A percentile compares a stretch with the other conserved stretches of the same genome.
phyloP scores from a whole-genome alignment of 2,113 vertebrate genomes.

The Gavia stellata region DNA sequence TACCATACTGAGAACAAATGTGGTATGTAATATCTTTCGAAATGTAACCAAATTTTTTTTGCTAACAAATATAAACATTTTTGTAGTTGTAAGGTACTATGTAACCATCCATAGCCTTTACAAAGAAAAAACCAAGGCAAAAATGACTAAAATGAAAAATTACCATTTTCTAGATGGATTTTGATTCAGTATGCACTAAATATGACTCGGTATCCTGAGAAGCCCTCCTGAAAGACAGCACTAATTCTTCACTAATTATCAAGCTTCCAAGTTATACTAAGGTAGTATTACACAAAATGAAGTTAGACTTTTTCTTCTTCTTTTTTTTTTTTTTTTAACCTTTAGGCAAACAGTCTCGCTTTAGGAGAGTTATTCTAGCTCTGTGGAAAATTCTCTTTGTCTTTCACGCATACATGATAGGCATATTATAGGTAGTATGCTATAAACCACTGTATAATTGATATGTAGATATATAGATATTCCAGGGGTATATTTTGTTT shows the following conservation, averaged over 20 bases:
- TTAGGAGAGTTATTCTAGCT: background rate
- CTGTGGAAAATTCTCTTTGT: background rate
- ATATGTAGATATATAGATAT: background rate
- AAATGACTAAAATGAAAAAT: background rate
- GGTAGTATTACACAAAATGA: background rate
- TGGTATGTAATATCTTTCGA: background rate
- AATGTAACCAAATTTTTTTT: background rate
- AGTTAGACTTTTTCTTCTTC: background rate
- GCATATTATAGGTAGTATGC: background rate
- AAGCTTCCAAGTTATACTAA: background rate
- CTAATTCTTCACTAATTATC: background rate
- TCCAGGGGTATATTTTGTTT: background rate
- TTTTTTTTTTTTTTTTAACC: background rate
- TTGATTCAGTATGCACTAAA: background rate
- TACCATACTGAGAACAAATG: background rate
- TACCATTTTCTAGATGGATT: background rate
- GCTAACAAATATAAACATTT: background rate
- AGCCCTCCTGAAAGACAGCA: too few relatives aligned
- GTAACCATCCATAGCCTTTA: background rate
- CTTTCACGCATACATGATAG: background rate
- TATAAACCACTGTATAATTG: background rate
- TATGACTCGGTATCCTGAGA: background rate
- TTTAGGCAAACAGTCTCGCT: background rate
- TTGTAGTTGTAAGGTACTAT: background rate
- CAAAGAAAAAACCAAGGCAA: background rate